Evolutionary conservation across 2,888 invertebrate genomes (phyloP).

Genomic region (Helicoverpa assulta): DNA sequence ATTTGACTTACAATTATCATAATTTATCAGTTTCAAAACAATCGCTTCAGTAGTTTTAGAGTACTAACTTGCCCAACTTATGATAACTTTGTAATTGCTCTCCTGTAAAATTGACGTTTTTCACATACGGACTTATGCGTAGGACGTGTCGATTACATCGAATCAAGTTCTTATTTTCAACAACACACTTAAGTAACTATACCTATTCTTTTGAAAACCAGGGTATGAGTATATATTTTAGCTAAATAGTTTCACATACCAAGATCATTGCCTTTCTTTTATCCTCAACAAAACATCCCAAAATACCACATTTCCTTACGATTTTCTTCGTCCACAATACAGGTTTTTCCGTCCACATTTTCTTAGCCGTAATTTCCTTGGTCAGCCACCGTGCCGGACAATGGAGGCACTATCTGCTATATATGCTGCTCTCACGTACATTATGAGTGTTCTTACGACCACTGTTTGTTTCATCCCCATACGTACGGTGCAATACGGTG

Average conservation of each 20-base stretch:
- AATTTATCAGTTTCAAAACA: too few relatives aligned
- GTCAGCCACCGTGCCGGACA: slow-evolving; percentile 81
- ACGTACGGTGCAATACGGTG: slow-evolving; percentile 81
- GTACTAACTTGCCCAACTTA: too few relatives aligned
- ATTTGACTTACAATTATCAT: too few relatives aligned
- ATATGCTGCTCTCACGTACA: slow-evolving; percentile 67
- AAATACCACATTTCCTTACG: slow-evolving; percentile 32
- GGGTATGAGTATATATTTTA: not conserved
- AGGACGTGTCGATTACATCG: too few relatives aligned
- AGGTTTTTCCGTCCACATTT: slow-evolving; percentile 55
- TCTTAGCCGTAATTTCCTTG: slow-evolving; percentile 72
- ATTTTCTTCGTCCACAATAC: slow-evolving; percentile 53
- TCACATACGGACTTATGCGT: too few relatives aligned
- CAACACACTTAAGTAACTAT: too few relatives aligned
- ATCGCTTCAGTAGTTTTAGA: too few relatives aligned
- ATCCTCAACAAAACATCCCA: slow-evolving; percentile 20
- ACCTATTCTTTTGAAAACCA: too few relatives aligned
- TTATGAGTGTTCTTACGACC: slow-evolving; percentile 75
- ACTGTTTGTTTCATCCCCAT: slow-evolving; percentile 82
- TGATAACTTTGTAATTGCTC: too few relatives aligned
- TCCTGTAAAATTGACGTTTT: too few relatives aligned
- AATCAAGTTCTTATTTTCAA: too few relatives aligned
- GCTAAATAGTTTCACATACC: not conserved
- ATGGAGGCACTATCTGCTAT: slow-evolving; percentile 76
- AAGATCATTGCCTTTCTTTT: not conserved